Percentiles rank a stretch among this genome's conserved stretches.
Conservation (phyloP, 2,888 invertebrate species). For the Pristionchus fissidentatus region DNA sequence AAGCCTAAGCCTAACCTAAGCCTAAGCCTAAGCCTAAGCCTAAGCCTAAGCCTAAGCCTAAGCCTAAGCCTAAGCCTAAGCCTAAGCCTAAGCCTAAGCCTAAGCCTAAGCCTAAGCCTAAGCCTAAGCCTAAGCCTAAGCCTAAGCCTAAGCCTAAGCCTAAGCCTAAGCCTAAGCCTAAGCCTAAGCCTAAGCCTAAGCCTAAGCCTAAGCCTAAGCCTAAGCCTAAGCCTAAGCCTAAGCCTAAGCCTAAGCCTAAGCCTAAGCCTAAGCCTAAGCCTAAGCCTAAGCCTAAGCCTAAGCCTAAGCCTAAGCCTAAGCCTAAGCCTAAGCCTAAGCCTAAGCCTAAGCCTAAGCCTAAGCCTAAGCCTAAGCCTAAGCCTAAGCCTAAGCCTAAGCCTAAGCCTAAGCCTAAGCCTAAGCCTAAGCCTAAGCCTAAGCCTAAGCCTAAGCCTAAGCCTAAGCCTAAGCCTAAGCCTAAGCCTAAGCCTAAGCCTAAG, state of each 20-base stretch:
- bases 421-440: slow-evolving; percentile 45
- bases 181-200: slow-evolving; percentile 14
- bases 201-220: slow-evolving; percentile 14
- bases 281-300: slow-evolving; percentile 41
- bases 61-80: slow-evolving; percentile 14
- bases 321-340: slow-evolving; percentile 45
- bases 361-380: slow-evolving; percentile 44
- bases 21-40: no score
- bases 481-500: slow-evolving; percentile 45
- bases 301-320: slow-evolving; percentile 45
- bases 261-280: slow-evolving; percentile 44
- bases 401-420: slow-evolving; percentile 44
- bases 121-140: slow-evolving; percentile 14
- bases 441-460: slow-evolving; percentile 45
- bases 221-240: slow-evolving; percentile 27
- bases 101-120: slow-evolving; percentile 14
- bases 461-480: slow-evolving; percentile 44
- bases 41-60: not conserved
- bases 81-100: no score
- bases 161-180: slow-evolving; percentile 14
- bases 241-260: slow-evolving; percentile 39
- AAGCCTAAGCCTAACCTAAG: slow-evolving; percentile 48
- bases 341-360: slow-evolving; percentile 42
- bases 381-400: slow-evolving; percentile 45
- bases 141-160: slow-evolving; percentile 13